These are phyloP conservation scores for Mamestra brassicae DNA, from an alignment of 2,888 invertebrate species.

Conservation along the genomic window DNA sequence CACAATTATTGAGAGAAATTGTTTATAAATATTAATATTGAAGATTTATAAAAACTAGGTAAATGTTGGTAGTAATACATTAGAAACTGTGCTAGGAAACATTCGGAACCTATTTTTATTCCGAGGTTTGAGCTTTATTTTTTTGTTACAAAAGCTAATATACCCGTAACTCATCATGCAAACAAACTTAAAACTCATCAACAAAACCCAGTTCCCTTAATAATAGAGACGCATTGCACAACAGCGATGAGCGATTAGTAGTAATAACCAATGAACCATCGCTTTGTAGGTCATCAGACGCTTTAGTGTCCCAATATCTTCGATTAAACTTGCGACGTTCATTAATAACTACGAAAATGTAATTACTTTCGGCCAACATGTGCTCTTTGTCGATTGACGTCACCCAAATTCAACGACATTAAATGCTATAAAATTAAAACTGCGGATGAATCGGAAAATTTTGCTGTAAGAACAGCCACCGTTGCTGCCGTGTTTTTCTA, in stretches of 20 bases:
- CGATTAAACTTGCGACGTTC: constrained; percentile 58
- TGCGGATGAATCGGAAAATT: constrained; percentile 42
- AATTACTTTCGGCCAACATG: constrained; percentile 43
- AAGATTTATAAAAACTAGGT: constrained; percentile 11
- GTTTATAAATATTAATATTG: constrained; percentile 19
- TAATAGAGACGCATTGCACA: constrained; percentile 57
- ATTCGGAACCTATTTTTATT: background rate
- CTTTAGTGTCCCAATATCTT: constrained; percentile 63
- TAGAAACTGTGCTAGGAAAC: constrained; percentile 3
- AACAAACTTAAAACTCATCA: constrained; percentile 33
- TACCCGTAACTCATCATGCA: constrained; percentile 17
- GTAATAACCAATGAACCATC: constrained; percentile 61
- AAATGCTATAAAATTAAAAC: constrained; percentile 43
- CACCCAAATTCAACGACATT: constrained; percentile 38
- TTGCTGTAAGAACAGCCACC: constrained; percentile 22
- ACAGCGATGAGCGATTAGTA: constrained; percentile 62
- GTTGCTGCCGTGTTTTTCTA: constrained; percentile 40
- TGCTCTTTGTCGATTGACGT: constrained; percentile 52
- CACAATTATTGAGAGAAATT: constrained; percentile 36
- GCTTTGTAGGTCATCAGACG: constrained; percentile 64
- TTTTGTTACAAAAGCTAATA: background rate
- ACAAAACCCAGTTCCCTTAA: constrained; percentile 33
- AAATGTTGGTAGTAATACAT: background rate
- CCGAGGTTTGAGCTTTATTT: background rate
- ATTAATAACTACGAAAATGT: constrained; percentile 50